Percentiles rank a stretch among this genome's conserved stretches.
Evolutionary conservation across 2,113 vertebrate species (phyloP).

Genomic region (Parus major): DNA sequence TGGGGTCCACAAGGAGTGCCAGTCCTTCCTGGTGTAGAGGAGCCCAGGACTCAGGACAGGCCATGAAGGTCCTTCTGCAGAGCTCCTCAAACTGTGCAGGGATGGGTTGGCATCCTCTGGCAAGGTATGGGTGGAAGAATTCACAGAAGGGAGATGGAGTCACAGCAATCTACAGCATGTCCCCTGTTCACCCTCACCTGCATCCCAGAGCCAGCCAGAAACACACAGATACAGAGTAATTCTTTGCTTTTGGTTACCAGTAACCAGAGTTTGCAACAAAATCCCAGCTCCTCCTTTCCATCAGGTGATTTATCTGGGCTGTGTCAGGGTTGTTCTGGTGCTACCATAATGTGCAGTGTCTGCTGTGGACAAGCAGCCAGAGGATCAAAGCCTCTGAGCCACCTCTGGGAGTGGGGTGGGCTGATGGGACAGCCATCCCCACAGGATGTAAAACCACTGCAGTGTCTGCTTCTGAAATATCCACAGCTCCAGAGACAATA

Average conservation of each 20-base stretch:
- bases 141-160: not conserved
- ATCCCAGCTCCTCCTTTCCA: not conserved
- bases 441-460: not conserved
- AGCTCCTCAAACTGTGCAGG: not conserved
- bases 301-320: not conserved
- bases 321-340: no score
- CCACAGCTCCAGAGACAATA: not conserved
- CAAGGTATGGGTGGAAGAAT: not conserved
- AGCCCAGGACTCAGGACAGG: not conserved
- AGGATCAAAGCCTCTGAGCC: not conserved
- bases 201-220: not conserved
- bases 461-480: not conserved
- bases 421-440: not conserved
- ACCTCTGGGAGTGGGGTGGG: no score
- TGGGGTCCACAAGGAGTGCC: no score
- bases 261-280: not conserved
- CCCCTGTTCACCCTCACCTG: not conserved
- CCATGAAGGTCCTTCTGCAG: not conserved
- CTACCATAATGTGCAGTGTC: not conserved
- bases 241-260: not conserved
- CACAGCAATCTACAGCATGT: not conserved
- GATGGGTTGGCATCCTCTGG: not conserved
- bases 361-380: not conserved
- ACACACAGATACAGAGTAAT: accelerated
- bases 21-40: not conserved